Conservation (phyloP, 2,797 vertebrate genomes). For the Morus bassanus region DNA sequence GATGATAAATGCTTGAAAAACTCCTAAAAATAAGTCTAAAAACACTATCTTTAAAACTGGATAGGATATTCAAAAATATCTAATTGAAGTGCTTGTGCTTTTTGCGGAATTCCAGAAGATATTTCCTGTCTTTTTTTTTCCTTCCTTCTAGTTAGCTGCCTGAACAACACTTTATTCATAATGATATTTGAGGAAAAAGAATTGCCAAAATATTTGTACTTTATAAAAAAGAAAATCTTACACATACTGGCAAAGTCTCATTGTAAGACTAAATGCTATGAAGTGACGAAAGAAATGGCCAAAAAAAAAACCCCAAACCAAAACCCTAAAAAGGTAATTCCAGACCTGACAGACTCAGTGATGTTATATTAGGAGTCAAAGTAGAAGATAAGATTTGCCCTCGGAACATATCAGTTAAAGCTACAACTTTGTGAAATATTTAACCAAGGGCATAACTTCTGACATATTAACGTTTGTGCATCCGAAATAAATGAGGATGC, state of each 20-base stretch:
- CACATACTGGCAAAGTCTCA: background rate
- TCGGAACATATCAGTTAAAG: background rate
- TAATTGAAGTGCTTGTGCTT: background rate
- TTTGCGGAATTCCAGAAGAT: background rate
- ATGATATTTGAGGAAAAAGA: background rate
- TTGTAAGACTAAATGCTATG: background rate
- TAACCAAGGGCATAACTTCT: background rate
- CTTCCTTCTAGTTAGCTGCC: background rate
- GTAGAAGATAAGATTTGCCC: background rate
- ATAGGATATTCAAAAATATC: background rate
- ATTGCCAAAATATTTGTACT: background rate
- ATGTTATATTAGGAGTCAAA: background rate
- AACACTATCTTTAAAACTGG: background rate
- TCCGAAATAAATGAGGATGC: background rate
- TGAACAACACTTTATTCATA: background rate
- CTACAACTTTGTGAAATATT: background rate
- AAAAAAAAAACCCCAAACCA: background rate
- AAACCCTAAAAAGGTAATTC: background rate
- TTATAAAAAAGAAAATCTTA: background rate
- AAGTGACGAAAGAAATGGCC: background rate
- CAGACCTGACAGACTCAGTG: background rate
- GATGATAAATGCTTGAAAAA: background rate
- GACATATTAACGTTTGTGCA: background rate
- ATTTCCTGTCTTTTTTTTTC: background rate
- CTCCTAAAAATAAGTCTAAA: background rate